phyloP scores from a whole-genome alignment of 2,113 vertebrate genomes.

The Sprattus sprattus region DNA sequence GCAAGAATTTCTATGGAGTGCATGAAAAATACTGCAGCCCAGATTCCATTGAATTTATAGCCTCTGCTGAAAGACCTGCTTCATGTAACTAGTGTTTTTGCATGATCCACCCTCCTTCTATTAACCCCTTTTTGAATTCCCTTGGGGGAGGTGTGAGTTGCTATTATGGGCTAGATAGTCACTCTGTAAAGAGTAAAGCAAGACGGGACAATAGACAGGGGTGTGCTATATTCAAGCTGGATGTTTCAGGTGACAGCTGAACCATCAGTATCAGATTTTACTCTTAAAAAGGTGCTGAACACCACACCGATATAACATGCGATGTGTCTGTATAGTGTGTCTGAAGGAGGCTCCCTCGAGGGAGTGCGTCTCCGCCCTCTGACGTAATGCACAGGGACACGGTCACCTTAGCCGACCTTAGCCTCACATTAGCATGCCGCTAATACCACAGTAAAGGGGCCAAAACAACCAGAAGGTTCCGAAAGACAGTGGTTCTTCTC shows the following conservation, averaged over 20 bases:
- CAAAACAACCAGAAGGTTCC: background rate
- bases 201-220: background rate
- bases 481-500: background rate
- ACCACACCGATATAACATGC: background rate
- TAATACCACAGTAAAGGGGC: background rate
- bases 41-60: background rate
- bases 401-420: background rate
- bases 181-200: background rate
- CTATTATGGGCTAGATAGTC: constrained; percentile 2
- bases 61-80: background rate
- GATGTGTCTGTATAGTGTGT: background rate
- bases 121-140: background rate
- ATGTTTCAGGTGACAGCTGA: background rate
- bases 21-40: background rate
- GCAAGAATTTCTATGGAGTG: background rate
- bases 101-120: background rate
- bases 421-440: background rate
- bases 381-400: background rate
- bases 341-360: background rate
- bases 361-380: background rate
- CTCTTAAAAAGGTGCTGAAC: background rate
- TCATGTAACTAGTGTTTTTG: background rate
- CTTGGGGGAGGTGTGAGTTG: background rate
- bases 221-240: background rate
- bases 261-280: background rate